Base-by-base conservation (phyloP, 2,888 invertebrate species). In the Drosophila siamana region DNA sequence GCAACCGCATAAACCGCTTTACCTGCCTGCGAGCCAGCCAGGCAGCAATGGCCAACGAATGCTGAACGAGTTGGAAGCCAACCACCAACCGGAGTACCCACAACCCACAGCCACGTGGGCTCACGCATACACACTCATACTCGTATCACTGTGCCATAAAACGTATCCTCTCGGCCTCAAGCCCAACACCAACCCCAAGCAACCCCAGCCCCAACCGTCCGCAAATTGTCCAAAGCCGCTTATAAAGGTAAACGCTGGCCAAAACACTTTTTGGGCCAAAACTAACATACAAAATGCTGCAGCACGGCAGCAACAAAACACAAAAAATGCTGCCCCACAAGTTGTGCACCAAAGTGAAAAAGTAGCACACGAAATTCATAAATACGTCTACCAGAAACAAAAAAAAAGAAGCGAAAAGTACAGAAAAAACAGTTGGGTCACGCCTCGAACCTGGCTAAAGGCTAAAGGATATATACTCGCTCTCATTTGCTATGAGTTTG, bases 141-240 rank as follows among this genome's bases (percentile, higher is more conserved):
- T 9, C 55, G 38, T 41, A 41, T 50, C 24, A 19, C 22, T 13
- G 36, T 13, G 46, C 36, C n/a, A 43, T 30, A 54, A 41, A 44
- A 41, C 19, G 30, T 19, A 33, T 8, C 9, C 16, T 0, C 40
- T 38, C 3, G 1, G 15, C 22, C 9, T 6, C 24, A 13, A 15
- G 22, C 30, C 43, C 61, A 6, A 38, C 13, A 9, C 11, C 24
- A 13, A 15, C 26, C 30, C 43, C 61, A 4, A 36, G n/a, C n/a
- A 5, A 15, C 19, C 15, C n/a, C 24, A 13, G n/a, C 26, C 30
- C 43, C 61, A 6, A 38, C 13, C 65, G 60, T 57, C 83, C 75
- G 59, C 80, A 85, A 85, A 85, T 85, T 88, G 88, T 70, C 64
- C 73, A 86, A 85, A 85, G 88, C 88, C 84, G 85, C 85, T 85